Base-by-base conservation (phyloP, 2,888 invertebrate genomes). In the Linnaemya vulpina region DNA sequence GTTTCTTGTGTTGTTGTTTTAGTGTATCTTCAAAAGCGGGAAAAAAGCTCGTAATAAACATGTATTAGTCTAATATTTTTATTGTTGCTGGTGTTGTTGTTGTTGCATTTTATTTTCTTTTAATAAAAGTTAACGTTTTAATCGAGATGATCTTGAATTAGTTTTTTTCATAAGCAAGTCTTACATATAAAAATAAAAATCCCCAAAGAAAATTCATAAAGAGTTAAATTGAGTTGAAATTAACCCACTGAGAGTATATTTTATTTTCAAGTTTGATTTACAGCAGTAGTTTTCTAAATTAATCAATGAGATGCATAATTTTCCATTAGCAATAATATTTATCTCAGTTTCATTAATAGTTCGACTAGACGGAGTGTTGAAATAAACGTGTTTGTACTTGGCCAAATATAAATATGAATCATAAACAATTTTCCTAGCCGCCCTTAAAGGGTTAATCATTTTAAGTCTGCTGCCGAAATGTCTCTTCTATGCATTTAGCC, bases 61-160 rank as follows among this genome's bases (percentile, higher is more conserved):
- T 78, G 63, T 22, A 70, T 78, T 63, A 63, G 63, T 78, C 62
- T 62, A 78, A 71, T 78, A 71, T 80, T 58, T n/a, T n/a, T n/a
- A n/a, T 30, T 30, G 5, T 30, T 30, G 49, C 55, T 79, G 74
- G 20, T 78, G 17, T 43, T 55, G 53, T 35, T 49, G 1, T 46
- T 20, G 17, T 38, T 40, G 25, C 20, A 65, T 13, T 71, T 51
- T 76, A 55, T 76, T 83, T 60, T 38, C 68, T 83, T 62, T 63
- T 78, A 73, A 60, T 78, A 75, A 73, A 76, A 76, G 53, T 84
- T 83, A 79, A 83, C 83, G 80, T 82, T 83, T 84, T 87, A 88
- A 90, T 90, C 91, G 87, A 86, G 89, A 89, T 90, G 90, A 90
- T 90, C 91, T 90, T 90, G 91, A 90, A 90, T 90, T 88, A 88